Base-by-base conservation (phyloP, 2,113 vertebrate species). In the Xenopus laevis region DNA sequence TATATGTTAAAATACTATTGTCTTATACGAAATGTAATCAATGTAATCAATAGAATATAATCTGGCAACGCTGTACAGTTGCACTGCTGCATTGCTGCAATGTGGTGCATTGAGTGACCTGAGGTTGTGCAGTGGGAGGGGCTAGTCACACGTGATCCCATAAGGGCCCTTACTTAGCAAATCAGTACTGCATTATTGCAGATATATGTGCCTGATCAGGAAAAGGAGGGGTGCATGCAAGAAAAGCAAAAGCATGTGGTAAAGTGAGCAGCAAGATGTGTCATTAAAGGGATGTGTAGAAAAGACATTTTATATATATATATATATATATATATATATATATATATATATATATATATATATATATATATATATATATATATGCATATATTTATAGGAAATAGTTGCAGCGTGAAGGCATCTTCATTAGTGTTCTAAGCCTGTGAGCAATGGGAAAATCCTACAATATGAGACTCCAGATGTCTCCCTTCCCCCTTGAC, bases 71-170 rank as follows among this genome's bases (percentile, higher is more conserved):
- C 58, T 27, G 58, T 27, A 60, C 1, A 4, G 21, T 8, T 55
- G 15, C 53, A 13, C 21, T 63, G 23, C 23, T 68, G 21, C 60
- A 68, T 59, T 68, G 65, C 73, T 75, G 73, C 73, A 75, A 33
- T 53, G 65, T 68, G 65, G 57, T 75, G 65, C 73, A 75, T 75
- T 68, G 65, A 53, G 33, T 75, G 72, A 75, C 72, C 65, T 68
- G 57, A 75, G 61, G 65, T 45, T 61, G 58, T 53, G 71, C 60
- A 63, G 60, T 40, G 52, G 73, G 73, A 75, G 46, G 73, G 23
- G 65, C 60, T 10, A 50, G 15, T 50, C 47, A 13, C 47, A 44
- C 62, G 65, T 68, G 57, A 50, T 73, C 58, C 27, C 65, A 30
- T 53, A 66, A 53, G 64, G 72, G 21, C 65, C 65, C 60, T 62